Conservation (phyloP, 37 sponge, comb jelly and placozoan species). For the Mnemiopsis leidyi region DNA sequence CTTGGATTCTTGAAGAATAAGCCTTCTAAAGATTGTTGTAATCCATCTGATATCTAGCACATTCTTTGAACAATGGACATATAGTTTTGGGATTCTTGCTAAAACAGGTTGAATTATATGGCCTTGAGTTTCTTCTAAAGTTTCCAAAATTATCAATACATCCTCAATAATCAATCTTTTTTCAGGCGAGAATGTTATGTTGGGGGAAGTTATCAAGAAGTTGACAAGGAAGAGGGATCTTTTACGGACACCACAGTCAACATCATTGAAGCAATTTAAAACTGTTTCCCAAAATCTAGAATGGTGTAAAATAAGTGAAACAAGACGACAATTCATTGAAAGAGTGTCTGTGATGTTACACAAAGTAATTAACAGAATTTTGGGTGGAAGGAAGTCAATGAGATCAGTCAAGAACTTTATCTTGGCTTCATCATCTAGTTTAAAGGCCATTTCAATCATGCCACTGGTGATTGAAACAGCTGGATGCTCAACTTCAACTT, state of each 20-base stretch:
- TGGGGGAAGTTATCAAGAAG: background rate
- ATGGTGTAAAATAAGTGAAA: background rate
- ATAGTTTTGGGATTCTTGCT: background rate
- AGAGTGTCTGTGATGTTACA: background rate
- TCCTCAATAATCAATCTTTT: background rate
- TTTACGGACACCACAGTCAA: background rate
- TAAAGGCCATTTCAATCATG: background rate
- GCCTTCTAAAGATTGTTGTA: background rate
- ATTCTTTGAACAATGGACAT: background rate
- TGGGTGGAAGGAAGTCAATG: background rate
- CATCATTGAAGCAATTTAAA: background rate
- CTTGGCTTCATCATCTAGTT: background rate
- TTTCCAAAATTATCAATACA: slow-evolving; percentile 10
- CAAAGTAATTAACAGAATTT: background rate
- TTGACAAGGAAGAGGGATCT: slow-evolving; percentile 18
- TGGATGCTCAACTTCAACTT: background rate
- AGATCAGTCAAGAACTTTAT: background rate
- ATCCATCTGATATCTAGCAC: background rate
- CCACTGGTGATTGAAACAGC: background rate
- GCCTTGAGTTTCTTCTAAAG: slow-evolving; percentile 61
- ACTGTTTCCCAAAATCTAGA: background rate
- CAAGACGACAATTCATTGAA: background rate
- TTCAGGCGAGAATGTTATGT: background rate
- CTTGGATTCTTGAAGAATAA: slow-evolving; percentile 10
- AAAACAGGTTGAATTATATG: slow-evolving; percentile 46